Evolutionary conservation across 2,113 vertebrate species (phyloP).

Genomic region (Phycodurus eques): DNA sequence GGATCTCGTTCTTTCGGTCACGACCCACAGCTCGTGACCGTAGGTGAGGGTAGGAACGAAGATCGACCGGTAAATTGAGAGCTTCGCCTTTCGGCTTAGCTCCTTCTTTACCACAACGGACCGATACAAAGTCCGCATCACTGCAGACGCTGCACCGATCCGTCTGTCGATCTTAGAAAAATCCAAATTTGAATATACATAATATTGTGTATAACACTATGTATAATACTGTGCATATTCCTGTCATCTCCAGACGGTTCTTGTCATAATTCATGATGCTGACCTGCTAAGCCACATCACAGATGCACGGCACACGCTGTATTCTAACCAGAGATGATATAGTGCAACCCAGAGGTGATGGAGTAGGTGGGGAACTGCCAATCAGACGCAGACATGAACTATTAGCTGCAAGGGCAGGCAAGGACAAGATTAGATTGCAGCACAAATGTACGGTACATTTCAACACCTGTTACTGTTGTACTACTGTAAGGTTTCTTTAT

Average conservation of each 20-base stretch:
- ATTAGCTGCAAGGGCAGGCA: constrained; percentile 7
- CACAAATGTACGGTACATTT: neutral
- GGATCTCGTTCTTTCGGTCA: no score
- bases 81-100: no score
- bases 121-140: no score
- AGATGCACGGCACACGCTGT: neutral
- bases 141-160: no score
- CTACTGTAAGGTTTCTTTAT: constrained; percentile 13
- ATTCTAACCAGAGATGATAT: constrained; percentile 4
- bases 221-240: neutral
- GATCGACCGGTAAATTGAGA: no score
- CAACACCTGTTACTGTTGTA: constrained; percentile 6
- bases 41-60: no score
- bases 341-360: constrained; percentile 31
- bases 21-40: no score
- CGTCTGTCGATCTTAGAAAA: no score
- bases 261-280: neutral
- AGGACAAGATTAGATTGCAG: constrained; percentile 17
- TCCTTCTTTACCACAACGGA: no score
- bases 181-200: neutral
- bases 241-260: neutral
- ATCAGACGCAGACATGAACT: constrained; percentile 4
- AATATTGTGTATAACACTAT: neutral
- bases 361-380: constrained; percentile 40
- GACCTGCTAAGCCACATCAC: neutral